Base-by-base conservation (phyloP, 2,797 vertebrate genomes). In the Hyperoplus lanceolatus region DNA sequence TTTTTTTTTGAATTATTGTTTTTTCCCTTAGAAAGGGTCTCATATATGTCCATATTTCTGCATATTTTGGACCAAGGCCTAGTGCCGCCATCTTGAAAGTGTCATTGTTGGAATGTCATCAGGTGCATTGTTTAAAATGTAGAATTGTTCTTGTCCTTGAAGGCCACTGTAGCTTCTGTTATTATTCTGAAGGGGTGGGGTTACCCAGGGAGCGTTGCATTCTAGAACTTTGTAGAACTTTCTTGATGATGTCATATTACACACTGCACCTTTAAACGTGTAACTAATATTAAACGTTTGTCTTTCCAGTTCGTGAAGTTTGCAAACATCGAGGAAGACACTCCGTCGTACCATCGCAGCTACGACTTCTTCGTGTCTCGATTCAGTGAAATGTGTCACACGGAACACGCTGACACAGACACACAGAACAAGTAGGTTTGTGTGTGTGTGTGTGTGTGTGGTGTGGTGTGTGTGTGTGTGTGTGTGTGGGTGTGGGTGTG, bases 311-410 rank as follows among this genome's bases (percentile, higher is more conserved):
- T 99, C 38, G 97, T 99, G 84, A 98, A 98, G 94, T 99, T 99
- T 45, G 97, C 97, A 8, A 98, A 99, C 93, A 98, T 99, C 0
- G 97, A 99, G 80, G 97, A 99, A 89, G 97, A 99, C 94, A 98
- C 97, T 0, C 96, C 97, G 0, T 99, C 97, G 0, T 99, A 99
- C 1, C 97, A 99, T 62, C 95, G 97, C 60, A 98, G 97, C 94
- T 99, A 98, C 0, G 97, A 99, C 90, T 99, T 98, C 95, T 98
- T 99, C 0, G 97, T 99, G 62, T 97, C 96, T 0, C 96, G 97
- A 66, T 99, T 99, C 93, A 98, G 97, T 10, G 95, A 98, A 90
- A 98, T 99, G 97, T 98, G 97, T 66, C 97, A 97, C 90, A 97
- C 96, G 0, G 95, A 95, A 70, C 95, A 96, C 3, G 94, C 96